phyloP scores from a whole-genome alignment of 2,888 invertebrate genomes.

The Apantesis nais region DNA sequence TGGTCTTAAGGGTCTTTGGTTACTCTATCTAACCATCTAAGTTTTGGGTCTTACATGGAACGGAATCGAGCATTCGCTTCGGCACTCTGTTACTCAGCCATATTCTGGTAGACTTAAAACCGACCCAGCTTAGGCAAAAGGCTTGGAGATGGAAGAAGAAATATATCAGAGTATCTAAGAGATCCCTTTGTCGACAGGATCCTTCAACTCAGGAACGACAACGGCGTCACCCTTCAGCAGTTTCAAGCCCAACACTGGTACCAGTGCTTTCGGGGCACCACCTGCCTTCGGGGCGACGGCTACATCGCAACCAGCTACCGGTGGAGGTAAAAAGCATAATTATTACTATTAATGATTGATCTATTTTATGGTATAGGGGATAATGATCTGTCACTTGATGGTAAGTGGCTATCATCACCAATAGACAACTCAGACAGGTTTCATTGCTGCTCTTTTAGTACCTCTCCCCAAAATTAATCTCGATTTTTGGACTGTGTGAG shows the following conservation, averaged over 20 bases:
- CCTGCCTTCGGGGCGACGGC: constrained; percentile 89
- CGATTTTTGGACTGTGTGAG: no score
- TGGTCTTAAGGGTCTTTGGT: no score
- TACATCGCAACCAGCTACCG: constrained; percentile 65
- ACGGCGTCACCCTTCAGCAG: constrained; percentile 83
- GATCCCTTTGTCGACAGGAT: constrained; percentile 55
- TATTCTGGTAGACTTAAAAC: no score
- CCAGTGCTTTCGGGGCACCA: constrained; percentile 88
- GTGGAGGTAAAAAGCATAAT: constrained; percentile 60
- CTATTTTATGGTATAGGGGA: no score
- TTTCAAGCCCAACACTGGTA: constrained; percentile 82
- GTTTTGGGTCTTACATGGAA: no score
- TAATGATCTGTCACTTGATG: not conserved
- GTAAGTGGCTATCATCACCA: not conserved
- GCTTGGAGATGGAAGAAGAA: not conserved
- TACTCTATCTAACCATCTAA: no score
- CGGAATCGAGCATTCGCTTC: no score
- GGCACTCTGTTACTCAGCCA: no score
- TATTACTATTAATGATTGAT: not conserved
- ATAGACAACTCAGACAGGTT: no score
- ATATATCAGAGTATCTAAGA: not conserved
- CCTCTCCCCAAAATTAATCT: no score
- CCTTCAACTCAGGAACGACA: constrained; percentile 77
- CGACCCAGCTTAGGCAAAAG: no score
- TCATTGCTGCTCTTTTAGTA: not conserved